Base-by-base conservation (phyloP, 2,113 vertebrate genomes). In the Todiramphus chloris region DNA sequence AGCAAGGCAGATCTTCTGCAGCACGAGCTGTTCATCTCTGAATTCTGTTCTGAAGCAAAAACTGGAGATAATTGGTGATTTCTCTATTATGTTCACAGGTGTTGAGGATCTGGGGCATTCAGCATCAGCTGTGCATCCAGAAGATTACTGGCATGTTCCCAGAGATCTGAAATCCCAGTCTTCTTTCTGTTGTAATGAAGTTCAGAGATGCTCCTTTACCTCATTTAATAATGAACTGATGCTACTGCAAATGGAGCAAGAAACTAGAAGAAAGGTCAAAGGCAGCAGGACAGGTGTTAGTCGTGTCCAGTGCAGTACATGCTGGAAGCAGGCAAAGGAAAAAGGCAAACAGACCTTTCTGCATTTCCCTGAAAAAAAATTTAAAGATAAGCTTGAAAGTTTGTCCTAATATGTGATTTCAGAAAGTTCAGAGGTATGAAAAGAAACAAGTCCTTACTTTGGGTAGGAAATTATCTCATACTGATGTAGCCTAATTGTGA, bases 221-320 rank as follows among this genome's bases (percentile, higher is more conserved):
- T 98, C 95, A 10, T 92, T 97, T 59, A 78, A 97, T 87, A 98
- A 98, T 87, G 98, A 97, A 48, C 82, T 98, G 74, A 96, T 98
- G 41, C 19, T 98, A 25, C 74, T 99, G 94, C 97, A 98, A 83
- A 96, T 91, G 48, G 87, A 94, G 68, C 95, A 87, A 41, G 98
- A 97, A 76, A 72, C 92, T 33, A 59, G 88, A 35, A 78, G 59
- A 58, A 98, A 92, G 82, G 82, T 95, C 86, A 97, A 94, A 95
- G 98, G 98, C 93, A 98, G 98, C 0, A 46, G 97, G 58, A 97
- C 96, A 60, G 94, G 97, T 5, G 97, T 98, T 87, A 98, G 97
- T 6, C 98, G 98, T 79, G 97, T 98, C 41, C 96, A 98, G 67
- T 98, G 98, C 62, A 98, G 93, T 82, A 97, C 51, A 2, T 62